These are phyloP conservation scores for Vulpes lagopus DNA, from an alignment of 2,113 vertebrate species.

Conservation along the genomic window DNA sequence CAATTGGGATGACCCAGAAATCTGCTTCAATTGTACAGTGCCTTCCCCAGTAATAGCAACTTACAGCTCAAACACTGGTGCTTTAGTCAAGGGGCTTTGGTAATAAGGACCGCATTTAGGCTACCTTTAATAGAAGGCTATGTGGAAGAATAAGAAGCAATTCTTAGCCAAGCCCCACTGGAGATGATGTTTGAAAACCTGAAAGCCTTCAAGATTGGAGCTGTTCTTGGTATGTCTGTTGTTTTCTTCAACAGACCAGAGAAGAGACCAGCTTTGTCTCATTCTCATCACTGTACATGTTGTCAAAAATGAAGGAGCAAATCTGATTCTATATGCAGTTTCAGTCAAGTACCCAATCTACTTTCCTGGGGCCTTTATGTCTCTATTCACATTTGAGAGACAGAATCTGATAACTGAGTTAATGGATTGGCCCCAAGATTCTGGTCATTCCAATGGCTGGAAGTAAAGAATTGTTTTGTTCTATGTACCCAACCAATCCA, in stretches of 20 bases:
- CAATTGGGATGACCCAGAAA: background rate
- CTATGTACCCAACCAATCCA: background rate
- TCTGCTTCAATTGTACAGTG: background rate
- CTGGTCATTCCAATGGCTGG: background rate
- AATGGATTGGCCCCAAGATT: background rate
- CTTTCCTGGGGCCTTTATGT: background rate
- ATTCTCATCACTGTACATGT: background rate
- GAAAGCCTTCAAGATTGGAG: background rate
- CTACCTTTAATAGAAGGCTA: background rate
- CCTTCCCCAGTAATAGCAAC: background rate
- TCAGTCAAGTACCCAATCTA: background rate
- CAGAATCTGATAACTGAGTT: background rate
- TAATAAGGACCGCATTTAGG: background rate
- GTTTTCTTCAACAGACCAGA: background rate
- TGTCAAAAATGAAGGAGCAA: background rate
- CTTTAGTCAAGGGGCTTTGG: background rate
- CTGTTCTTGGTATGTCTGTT: background rate
- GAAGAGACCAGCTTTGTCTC: background rate
- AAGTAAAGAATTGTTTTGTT: background rate
- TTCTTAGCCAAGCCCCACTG: background rate
- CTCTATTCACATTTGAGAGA: background rate
- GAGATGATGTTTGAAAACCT: background rate
- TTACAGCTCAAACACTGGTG: background rate
- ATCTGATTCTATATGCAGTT: background rate
- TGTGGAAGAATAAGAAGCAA: background rate